Conservation (phyloP, 1,140 invertebrate genomes). For the Drosophila tristis region DNA sequence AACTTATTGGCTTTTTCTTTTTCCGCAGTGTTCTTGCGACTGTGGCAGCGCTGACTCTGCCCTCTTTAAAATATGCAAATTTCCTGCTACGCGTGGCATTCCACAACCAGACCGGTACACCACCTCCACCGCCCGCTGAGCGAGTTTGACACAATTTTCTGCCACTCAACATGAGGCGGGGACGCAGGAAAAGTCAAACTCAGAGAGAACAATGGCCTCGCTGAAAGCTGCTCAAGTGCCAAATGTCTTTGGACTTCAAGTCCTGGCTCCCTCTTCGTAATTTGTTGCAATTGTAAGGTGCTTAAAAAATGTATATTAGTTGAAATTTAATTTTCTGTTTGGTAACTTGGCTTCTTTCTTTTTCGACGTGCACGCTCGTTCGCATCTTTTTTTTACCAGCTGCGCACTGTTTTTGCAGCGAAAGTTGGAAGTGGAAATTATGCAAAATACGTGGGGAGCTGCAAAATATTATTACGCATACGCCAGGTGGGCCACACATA, state of each 20-base stretch:
- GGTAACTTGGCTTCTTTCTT: conserved; percentile 38
- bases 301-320: conserved; percentile 74
- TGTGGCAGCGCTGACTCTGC: conserved; percentile 46
- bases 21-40: neutral
- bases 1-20: conserved; percentile 61
- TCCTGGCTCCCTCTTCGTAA: conserved; percentile 27
- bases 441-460: conserved; percentile 67
- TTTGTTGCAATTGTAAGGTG: conserved; percentile 68
- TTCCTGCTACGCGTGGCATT: conserved; percentile 73
- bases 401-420: conserved; percentile 57
- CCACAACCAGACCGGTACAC: conserved; percentile 13
- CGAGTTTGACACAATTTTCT: conserved; percentile 70
- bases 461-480: conserved; percentile 77
- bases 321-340: conserved; percentile 72
- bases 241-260: conserved; percentile 59
- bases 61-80: conserved; percentile 77
- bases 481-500: conserved; percentile 55
- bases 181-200: conserved; percentile 56
- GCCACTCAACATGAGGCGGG: conserved; percentile 75
- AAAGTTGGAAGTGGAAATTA: conserved; percentile 79
- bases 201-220: conserved; percentile 61
- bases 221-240: conserved; percentile 68
- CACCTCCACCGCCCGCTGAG: conserved; percentile 25
- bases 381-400: conserved; percentile 25
- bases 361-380: conserved; percentile 7